Evolutionary conservation across 2,113 vertebrate genomes (phyloP).

Genomic region (Xiphophorus maculatus): DNA sequence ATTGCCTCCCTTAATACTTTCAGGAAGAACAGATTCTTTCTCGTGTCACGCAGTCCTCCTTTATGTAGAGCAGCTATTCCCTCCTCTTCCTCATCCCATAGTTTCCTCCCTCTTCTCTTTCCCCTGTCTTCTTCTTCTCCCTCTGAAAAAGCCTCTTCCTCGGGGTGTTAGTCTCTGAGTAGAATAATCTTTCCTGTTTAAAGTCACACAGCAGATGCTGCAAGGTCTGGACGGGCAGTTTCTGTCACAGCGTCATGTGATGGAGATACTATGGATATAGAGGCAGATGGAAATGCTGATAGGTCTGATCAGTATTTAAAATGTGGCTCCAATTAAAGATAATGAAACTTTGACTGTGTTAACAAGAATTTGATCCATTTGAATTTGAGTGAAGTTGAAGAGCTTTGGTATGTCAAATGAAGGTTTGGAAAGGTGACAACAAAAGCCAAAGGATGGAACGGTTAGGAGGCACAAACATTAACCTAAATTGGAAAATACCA

Average conservation of each 20-base stretch:
- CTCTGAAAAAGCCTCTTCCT: neutral
- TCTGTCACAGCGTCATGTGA: neutral
- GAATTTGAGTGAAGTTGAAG: no score
- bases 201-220: neutral
- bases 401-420: no score
- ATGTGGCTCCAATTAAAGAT: no score
- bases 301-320: neutral
- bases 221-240: neutral
- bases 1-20: neutral
- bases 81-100: slow-evolving; percentile 32
- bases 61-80: slow-evolving; percentile 42
- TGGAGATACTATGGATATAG: neutral
- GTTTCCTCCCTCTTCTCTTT: slow-evolving; percentile 19
- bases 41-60: neutral
- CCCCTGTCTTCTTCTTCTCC: neutral
- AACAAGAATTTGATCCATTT: no score
- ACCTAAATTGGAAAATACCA: neutral
- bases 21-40: slow-evolving; percentile 12
- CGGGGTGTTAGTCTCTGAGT: neutral
- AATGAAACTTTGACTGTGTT: neutral
- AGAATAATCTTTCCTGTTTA: neutral
- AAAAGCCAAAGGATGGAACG: neutral
- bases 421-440: no score
- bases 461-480: neutral
- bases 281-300: neutral